Conservation (phyloP, 2,888 invertebrate species). For the Hyppa rectilinea region DNA sequence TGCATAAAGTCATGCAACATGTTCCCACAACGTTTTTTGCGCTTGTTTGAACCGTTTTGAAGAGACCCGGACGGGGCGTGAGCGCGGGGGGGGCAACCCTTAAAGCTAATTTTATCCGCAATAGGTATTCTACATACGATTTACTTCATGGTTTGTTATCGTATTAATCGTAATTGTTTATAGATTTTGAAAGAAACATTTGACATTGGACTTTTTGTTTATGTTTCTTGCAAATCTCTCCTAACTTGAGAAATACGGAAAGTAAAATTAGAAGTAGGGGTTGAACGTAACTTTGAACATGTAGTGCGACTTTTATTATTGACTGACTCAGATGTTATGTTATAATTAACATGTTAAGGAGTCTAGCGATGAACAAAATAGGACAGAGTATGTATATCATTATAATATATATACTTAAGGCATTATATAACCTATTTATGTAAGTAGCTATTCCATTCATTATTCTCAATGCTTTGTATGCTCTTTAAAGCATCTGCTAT, state of each 20-base stretch:
- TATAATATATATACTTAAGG: no score
- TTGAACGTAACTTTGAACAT: conserved; percentile 6
- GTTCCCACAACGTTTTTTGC: conserved; percentile 2
- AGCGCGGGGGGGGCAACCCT: not conserved
- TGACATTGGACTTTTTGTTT: not conserved
- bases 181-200: not conserved
- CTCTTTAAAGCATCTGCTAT: no score
- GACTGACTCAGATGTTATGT: conserved; percentile 1
- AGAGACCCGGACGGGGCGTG: not conserved
- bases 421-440: no score
- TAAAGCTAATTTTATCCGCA: not conserved
- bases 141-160: not conserved
- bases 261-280: conserved; percentile 1
- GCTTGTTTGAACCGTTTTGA: not conserved
- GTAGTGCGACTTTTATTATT: not conserved
- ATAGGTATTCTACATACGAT: not conserved
- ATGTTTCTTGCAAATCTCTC: not conserved
- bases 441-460: no score
- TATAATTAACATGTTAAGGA: not conserved
- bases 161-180: not conserved
- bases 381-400: no score
- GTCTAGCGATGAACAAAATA: conserved; percentile 8
- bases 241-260: not conserved
- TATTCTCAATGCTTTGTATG: no score
- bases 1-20: not conserved